These are phyloP conservation scores for Psittacula cyanocephala DNA, from an alignment of 2,113 vertebrate genomes.

Conservation along the genomic window DNA sequence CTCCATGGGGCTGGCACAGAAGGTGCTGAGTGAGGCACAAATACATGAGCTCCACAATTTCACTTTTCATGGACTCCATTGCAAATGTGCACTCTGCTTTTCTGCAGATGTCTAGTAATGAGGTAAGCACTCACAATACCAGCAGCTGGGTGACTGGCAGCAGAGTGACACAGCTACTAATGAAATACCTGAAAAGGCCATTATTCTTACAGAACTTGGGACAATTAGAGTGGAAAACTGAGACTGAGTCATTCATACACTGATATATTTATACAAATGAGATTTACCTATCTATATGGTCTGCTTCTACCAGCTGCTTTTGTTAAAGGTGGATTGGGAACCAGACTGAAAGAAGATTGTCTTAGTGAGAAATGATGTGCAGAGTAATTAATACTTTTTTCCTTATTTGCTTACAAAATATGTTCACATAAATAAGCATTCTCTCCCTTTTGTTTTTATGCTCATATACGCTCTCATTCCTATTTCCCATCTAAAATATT, in stretches of 20 bases:
- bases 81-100: fast-evolving
- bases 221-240: background rate
- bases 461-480: background rate
- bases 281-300: background rate
- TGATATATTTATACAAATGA: background rate
- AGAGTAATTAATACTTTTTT: background rate
- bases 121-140: background rate
- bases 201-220: background rate
- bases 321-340: background rate
- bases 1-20: background rate
- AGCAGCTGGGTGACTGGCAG: background rate
- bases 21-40: fast-evolving
- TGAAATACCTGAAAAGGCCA: background rate
- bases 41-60: fast-evolving
- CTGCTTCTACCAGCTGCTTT: background rate
- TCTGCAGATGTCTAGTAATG: background rate
- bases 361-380: background rate
- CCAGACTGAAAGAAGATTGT: background rate
- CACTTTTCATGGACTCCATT: background rate
- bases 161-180: background rate
- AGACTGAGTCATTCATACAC: background rate
- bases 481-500: background rate
- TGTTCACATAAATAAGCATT: background rate
- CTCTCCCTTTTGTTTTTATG: background rate
- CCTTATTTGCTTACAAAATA: background rate